These are phyloP conservation scores for Drosophila rellima DNA, from an alignment of 2,888 invertebrate species.

Conservation along the genomic window DNA sequence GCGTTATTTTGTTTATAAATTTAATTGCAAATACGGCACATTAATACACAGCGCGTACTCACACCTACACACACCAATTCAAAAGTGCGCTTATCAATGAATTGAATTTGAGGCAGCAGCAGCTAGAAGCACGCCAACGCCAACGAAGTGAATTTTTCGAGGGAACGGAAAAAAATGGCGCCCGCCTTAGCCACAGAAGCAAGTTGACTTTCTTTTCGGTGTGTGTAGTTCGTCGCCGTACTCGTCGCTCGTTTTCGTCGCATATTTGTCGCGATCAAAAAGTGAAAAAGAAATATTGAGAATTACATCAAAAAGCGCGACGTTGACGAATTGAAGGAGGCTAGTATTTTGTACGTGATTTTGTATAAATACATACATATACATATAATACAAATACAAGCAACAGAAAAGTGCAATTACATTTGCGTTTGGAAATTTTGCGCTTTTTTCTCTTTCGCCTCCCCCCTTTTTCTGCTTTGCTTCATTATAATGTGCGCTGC, in stretches of 20 bases:
- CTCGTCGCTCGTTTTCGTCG: constrained; percentile 75
- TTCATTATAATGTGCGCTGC: constrained; percentile 85
- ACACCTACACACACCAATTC: constrained; percentile 64
- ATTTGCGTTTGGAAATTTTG: constrained; percentile 83
- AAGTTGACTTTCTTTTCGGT: constrained; percentile 83
- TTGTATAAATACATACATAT: constrained; percentile 77
- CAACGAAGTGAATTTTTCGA: constrained; percentile 76
- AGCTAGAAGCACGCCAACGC: constrained; percentile 64
- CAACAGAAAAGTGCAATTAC: constrained; percentile 82
- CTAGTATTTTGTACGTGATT: constrained; percentile 80
- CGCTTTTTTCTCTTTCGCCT: constrained; percentile 82
- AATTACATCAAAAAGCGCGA: constrained; percentile 61
- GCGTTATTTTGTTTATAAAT: constrained; percentile 81
- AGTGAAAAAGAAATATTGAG: constrained; percentile 62
- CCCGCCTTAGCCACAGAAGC: constrained; percentile 79
- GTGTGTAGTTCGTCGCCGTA: constrained; percentile 73
- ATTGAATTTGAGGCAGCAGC: constrained; percentile 55
- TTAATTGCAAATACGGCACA: constrained; percentile 80
- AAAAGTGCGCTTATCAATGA: constrained; percentile 76
- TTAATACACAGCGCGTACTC: constrained; percentile 69
- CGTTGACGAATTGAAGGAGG: constrained; percentile 72
- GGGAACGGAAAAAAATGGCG: constrained; percentile 84
- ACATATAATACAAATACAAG: constrained; percentile 76
- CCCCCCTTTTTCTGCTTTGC: constrained; percentile 64
- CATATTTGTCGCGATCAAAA: constrained; percentile 74